phyloP scores from a whole-genome alignment of 2,888 invertebrate species.

The Orgyia antiqua region DNA sequence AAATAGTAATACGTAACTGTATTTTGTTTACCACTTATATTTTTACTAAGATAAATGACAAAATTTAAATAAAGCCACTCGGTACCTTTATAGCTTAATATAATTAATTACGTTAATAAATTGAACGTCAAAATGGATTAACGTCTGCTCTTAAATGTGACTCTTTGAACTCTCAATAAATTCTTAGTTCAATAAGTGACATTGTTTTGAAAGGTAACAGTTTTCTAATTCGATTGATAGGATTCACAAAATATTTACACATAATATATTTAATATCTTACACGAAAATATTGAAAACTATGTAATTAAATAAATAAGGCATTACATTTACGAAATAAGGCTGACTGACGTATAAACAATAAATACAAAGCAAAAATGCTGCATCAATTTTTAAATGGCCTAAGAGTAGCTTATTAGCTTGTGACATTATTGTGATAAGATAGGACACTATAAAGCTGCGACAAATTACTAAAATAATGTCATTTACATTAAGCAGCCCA shows the following conservation, averaged over 20 bases:
- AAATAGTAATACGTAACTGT: conserved; percentile 9
- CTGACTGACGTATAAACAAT: no score
- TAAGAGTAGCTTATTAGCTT: conserved; percentile 24
- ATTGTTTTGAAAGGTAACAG: conserved; percentile 7
- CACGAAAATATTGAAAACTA: no score
- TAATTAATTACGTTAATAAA: conserved; percentile 20
- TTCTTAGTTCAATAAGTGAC: conserved; percentile 1
- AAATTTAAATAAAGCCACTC: not conserved
- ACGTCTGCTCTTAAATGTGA: conserved; percentile 6
- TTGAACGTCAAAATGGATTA: conserved; percentile 13
- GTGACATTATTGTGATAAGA: conserved; percentile 32
- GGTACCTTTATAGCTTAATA: conserved; percentile 7
- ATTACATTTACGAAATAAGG: no score
- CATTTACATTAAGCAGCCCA: conserved; percentile 46
- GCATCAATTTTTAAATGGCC: no score
- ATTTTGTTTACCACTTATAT: conserved; percentile 6
- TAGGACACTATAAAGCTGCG: conserved; percentile 36
- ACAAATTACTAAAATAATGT: conserved; percentile 42
- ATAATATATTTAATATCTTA: no score
- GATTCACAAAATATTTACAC: no score
- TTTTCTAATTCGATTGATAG: no score
- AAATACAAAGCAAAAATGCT: no score
- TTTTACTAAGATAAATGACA: conserved; percentile 13
- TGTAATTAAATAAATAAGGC: no score
- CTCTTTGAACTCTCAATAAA: conserved; percentile 4